Base-by-base conservation (phyloP, 2,797 vertebrate genomes). In the Cottoperca gobio region DNA sequence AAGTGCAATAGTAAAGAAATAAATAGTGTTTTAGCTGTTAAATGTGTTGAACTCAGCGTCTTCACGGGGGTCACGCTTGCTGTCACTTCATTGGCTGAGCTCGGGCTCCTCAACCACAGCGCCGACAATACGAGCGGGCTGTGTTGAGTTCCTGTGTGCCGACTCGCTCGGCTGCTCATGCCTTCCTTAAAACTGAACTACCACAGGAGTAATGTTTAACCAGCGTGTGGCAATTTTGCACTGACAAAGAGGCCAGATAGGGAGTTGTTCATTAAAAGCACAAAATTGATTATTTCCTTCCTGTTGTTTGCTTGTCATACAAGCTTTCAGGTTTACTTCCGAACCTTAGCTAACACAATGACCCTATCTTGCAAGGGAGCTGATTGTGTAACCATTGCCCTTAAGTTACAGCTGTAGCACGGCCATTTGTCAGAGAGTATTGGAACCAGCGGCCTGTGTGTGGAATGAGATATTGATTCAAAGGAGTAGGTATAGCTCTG, bases 211-310 rank as follows among this genome's bases (percentile, higher is more conserved):
- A 97, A 96, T 96, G 95, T 96, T 96, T 96, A 96, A 96, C 95
- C 92, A 93, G 81, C 81, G 89, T 95, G 94, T 93, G 92, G 95
- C 95, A 95, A 95, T 95, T 94, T 84, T 82, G 93, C 94, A 70
- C 79, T 31, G 71, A 79, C 80, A 86, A 66, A 83, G 82, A 83
- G 87, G 76, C 64, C 82, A 95, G 95, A 96, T 95, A 96, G 91
- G 83, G 76, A 85, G 95, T 97, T 96, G 93, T 95, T 96, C 94
- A 95, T 95, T 97, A 97, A 97, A 95, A 94, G 94, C 89, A 85
- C 79, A 93, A 96, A 97, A 97, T 96, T 96, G 96, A 97, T 98
- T 97, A 96, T 96, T 97, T 98, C 97, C 97, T 97, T 96, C 96
- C 96, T 95, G 90, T 92, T 96, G 96, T 96, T 97, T 97, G 95